Evolutionary conservation across 2,797 vertebrate genomes (phyloP).

Genomic region (Ispidina picta): DNA sequence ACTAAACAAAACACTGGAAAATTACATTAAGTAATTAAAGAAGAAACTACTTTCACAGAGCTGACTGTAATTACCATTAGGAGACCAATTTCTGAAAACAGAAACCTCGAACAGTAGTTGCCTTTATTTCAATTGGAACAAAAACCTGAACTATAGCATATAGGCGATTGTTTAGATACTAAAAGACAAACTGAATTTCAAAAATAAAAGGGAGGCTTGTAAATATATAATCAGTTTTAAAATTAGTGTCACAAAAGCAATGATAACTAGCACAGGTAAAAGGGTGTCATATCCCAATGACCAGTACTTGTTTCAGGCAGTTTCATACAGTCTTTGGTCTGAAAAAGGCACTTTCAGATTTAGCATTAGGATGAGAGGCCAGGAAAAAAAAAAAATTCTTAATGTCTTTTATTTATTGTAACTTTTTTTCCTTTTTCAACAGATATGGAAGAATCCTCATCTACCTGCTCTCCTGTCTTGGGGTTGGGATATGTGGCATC

Average conservation of each 20-base stretch:
- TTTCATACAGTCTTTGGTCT: neutral
- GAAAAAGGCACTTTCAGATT: neutral
- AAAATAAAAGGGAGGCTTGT: neutral
- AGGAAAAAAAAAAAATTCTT: neutral
- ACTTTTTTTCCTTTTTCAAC: slow-evolving; percentile 20
- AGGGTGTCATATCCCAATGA: neutral
- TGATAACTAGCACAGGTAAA: neutral
- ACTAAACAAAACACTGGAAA: neutral
- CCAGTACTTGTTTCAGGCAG: neutral
- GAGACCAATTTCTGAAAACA: neutral
- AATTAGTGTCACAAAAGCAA: neutral
- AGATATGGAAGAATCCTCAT: slow-evolving; percentile 90
- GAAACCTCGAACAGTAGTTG: neutral
- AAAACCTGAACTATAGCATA: neutral
- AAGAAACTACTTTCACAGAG: neutral
- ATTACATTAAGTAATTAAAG: neutral
- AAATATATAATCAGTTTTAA: neutral
- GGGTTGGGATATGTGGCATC: slow-evolving; percentile 87
- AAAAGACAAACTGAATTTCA: neutral
- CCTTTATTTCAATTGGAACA: neutral
- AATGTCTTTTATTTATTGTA: neutral
- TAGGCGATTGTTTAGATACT: neutral
- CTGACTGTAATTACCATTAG: neutral
- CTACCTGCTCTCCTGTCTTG: slow-evolving; percentile 88
- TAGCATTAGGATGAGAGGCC: neutral